phyloP scores from a whole-genome alignment of 2,113 vertebrate species.

The Cercocebus atys region DNA sequence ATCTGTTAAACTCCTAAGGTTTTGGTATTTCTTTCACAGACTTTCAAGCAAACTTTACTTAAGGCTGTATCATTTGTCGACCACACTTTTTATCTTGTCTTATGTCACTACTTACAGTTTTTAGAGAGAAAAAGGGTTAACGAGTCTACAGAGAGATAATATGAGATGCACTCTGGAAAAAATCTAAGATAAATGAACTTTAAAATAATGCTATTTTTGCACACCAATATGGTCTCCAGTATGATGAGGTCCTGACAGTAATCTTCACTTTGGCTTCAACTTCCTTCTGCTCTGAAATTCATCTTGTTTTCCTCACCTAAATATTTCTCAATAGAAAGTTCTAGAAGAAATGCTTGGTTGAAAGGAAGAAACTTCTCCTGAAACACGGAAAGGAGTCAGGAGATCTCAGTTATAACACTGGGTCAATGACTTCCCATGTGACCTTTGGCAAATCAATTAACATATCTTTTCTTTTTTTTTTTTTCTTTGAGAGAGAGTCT shows the following conservation, averaged over 20 bases:
- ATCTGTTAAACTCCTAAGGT: not conserved
- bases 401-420: not conserved
- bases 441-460: not conserved
- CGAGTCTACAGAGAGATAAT: not conserved
- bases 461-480: not conserved
- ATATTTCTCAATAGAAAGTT: not conserved
- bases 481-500: too few relatives aligned
- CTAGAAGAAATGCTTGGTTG: not conserved
- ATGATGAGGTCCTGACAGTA: not conserved
- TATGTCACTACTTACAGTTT: not conserved
- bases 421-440: not conserved
- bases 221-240: not conserved
- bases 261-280: not conserved
- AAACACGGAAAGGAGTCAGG: not conserved
- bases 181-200: not conserved
- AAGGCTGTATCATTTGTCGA: not conserved
- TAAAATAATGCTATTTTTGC: not conserved
- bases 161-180: not conserved
- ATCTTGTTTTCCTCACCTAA: not conserved
- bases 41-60: not conserved
- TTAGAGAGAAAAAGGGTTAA: not conserved
- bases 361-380: not conserved
- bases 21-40: not conserved
- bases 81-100: not conserved
- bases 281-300: not conserved